Conservation (phyloP, 2,888 invertebrate genomes). For the Cantharis rufa region DNA sequence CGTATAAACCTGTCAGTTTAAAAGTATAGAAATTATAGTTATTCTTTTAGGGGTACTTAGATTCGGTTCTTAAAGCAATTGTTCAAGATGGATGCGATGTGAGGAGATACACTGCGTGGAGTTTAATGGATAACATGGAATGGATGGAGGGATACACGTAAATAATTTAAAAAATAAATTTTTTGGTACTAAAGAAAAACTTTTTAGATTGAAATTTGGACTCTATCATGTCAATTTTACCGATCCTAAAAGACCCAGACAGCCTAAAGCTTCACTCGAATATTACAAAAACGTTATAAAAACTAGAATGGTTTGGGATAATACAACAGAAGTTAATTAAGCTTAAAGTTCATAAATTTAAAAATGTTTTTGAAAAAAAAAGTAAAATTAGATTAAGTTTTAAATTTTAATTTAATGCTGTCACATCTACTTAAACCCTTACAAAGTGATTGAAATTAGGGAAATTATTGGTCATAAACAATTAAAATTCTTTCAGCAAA, state of each 20-base stretch:
- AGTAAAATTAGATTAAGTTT: too few species aligned
- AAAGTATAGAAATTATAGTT: too few species aligned
- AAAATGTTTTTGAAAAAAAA: too few species aligned
- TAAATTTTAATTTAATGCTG: too few species aligned
- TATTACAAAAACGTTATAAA: conserved; percentile 61
- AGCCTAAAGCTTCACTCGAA: conserved; percentile 65
- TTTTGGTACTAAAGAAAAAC: neutral
- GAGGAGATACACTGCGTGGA: conserved; percentile 75
- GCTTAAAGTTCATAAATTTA: too few species aligned
- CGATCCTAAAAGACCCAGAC: conserved; percentile 62
- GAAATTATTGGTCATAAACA: too few species aligned
- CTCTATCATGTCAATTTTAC: conserved; percentile 69
- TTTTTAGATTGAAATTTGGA: conserved; percentile 68
- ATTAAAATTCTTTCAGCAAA: too few species aligned
- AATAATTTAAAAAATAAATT: too few species aligned
- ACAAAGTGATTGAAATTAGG: too few species aligned
- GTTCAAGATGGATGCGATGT: conserved; percentile 63
- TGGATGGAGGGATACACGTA: conserved; percentile 77
- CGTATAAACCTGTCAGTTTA: conserved; percentile 27
- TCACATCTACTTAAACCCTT: too few species aligned
- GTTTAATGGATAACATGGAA: conserved; percentile 82
- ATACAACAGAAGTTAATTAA: too few species aligned
- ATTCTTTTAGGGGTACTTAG: conserved; percentile 53
- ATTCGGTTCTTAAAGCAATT: conserved; percentile 57
- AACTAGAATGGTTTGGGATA: conserved; percentile 31